These are phyloP conservation scores for Parazoanthus atlanticus DNA, from an alignment of 92 coral and sea anemone genomes.

Conservation along the genomic window DNA sequence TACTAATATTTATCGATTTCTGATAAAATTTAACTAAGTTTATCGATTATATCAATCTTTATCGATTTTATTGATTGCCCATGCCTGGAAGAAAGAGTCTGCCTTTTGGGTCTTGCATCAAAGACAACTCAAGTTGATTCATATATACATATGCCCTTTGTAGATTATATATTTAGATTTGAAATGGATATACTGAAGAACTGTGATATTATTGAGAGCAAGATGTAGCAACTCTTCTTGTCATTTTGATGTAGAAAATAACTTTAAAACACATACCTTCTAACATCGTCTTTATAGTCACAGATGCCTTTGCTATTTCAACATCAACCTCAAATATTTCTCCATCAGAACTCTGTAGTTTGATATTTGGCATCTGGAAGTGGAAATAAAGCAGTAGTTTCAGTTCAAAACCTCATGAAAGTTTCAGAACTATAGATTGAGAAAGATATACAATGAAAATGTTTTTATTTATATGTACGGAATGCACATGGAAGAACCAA, in stretches of 20 bases:
- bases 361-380: slow-evolving; percentile 85
- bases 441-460: too few species aligned
- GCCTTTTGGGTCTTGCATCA: background rate
- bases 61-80: too few species aligned
- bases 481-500: background rate
- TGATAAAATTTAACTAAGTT: too few species aligned
- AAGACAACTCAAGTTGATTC: background rate
- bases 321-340: slow-evolving; percentile 99
- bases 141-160: too few species aligned
- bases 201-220: background rate
- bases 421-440: background rate
- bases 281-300: slow-evolving; percentile 97
- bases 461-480: background rate
- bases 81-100: background rate
- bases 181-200: too few species aligned
- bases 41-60: too few species aligned
- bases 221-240: background rate
- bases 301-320: slow-evolving; percentile 97
- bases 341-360: slow-evolving; percentile 95
- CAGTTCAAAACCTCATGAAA: background rate
- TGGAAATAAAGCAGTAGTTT: background rate
- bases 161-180: too few species aligned
- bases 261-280: slow-evolving; percentile 89
- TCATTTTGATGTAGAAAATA: background rate
- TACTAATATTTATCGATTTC: too few species aligned